Evolutionary conservation across 2,113 vertebrate species (phyloP).

Genomic region (Mirounga angustirostris): DNA sequence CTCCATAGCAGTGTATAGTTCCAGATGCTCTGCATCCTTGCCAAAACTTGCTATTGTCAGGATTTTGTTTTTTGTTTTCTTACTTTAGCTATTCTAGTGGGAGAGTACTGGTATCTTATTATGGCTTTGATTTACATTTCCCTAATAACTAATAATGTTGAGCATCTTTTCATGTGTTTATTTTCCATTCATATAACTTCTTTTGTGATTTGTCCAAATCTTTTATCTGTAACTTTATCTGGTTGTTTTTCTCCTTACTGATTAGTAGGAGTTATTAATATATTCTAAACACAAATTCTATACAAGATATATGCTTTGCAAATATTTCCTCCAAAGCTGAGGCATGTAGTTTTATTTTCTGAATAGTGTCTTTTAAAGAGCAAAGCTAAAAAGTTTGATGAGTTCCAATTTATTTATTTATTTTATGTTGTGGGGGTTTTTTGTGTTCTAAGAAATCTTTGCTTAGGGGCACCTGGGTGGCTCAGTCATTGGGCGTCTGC

Average conservation of each 20-base stretch:
- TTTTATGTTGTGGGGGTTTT: not conserved
- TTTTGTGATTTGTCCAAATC: not conserved
- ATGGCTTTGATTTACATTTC: constrained; percentile 13
- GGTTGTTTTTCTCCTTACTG: not conserved
- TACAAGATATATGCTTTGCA: not conserved
- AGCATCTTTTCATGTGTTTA: not conserved
- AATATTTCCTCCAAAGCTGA: not conserved
- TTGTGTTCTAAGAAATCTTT: not conserved
- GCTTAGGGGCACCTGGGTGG: not conserved
- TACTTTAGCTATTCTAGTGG: not conserved
- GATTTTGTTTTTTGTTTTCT: not conserved
- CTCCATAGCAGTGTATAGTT: not conserved
- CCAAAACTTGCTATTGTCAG: not conserved
- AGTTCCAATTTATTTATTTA: not conserved
- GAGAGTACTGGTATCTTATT: not conserved
- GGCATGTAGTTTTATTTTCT: not conserved
- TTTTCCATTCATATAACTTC: not conserved
- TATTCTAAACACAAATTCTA: constrained; percentile 38
- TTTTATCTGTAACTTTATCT: not conserved
- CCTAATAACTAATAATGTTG: not conserved
- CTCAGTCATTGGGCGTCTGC: too few relatives aligned
- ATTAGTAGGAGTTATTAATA: not conserved
- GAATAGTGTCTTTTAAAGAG: not conserved
- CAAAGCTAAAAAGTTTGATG: not conserved
- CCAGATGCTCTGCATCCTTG: not conserved